Evolutionary conservation across 2,888 invertebrate species (phyloP).

Genomic region (Galeruca laticollis): DNA sequence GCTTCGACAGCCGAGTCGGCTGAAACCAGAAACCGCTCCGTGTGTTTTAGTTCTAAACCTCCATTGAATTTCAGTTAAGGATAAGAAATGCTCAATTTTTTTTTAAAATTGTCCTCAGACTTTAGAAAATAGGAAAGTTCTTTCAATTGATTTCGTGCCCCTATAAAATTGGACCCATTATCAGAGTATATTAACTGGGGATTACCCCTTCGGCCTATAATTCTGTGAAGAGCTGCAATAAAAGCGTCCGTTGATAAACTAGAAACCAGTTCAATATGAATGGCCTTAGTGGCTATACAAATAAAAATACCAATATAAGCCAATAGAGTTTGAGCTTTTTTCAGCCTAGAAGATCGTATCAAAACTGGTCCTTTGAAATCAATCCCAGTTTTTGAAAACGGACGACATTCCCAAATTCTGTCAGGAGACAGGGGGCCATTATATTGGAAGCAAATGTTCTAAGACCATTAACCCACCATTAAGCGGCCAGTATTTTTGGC

Average conservation of each 20-base stretch:
- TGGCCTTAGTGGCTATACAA: constrained; percentile 30
- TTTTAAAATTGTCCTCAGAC: too few relatives aligned
- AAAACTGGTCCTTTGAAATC: constrained; percentile 31
- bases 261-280: constrained; percentile 30
- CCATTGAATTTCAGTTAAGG: constrained; percentile 2
- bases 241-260: constrained; percentile 27
- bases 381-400: too few relatives aligned
- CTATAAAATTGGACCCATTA: constrained; percentile 27
- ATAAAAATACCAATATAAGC: constrained; percentile 14
- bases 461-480: constrained; percentile 28
- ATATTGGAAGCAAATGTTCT: constrained; percentile 13
- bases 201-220: constrained; percentile 35
- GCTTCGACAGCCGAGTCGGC: too few relatives aligned
- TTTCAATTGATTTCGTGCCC: constrained; percentile 19
- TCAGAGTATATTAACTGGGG: constrained; percentile 30
- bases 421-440: neutral
- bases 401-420: neutral
- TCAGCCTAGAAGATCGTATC: constrained; percentile 10
- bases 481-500: constrained; percentile 45
- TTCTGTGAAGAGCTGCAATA: constrained; percentile 25
- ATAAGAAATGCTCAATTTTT: neutral
- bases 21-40: too few relatives aligned
- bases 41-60: too few relatives aligned
- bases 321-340: constrained; percentile 2
- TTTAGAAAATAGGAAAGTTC: neutral